A percentile compares a stretch with the other conserved stretches of the same genome.
phyloP scores from a whole-genome alignment of 2,888 invertebrate genomes.

The Megaustenia siamemsis region DNA sequence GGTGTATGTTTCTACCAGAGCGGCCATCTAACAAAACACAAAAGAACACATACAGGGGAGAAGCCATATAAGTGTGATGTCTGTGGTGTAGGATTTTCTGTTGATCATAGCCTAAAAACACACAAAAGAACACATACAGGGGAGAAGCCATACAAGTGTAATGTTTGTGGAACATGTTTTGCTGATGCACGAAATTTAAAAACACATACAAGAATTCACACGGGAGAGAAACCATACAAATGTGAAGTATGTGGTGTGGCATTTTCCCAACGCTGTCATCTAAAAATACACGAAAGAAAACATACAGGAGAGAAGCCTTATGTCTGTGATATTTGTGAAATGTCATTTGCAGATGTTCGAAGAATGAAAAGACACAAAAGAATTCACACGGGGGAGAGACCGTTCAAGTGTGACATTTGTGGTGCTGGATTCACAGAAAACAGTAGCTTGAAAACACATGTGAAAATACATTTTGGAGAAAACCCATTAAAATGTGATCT shows the following conservation, averaged over 20 bases:
- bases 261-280: neutral
- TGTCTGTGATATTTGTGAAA: neutral
- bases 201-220: neutral
- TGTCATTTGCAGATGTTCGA: neutral
- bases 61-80: neutral
- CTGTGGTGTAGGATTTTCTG: neutral
- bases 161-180: neutral
- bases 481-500: neutral
- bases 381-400: conserved; percentile 2
- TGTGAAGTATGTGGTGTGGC: neutral
- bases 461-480: neutral
- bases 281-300: neutral
- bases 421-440: neutral
- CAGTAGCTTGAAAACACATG: neutral
- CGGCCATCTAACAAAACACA: neutral
- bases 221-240: neutral
- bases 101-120: neutral
- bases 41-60: neutral
- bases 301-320: neutral
- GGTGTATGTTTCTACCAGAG: neutral
- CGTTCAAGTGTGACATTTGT: neutral
- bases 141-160: neutral
- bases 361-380: neutral
- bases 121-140: neutral
- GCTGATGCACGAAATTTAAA: neutral